Evolutionary conservation across 2,113 vertebrate genomes (phyloP).

Genomic region (Prochilodus magdalenae): DNA sequence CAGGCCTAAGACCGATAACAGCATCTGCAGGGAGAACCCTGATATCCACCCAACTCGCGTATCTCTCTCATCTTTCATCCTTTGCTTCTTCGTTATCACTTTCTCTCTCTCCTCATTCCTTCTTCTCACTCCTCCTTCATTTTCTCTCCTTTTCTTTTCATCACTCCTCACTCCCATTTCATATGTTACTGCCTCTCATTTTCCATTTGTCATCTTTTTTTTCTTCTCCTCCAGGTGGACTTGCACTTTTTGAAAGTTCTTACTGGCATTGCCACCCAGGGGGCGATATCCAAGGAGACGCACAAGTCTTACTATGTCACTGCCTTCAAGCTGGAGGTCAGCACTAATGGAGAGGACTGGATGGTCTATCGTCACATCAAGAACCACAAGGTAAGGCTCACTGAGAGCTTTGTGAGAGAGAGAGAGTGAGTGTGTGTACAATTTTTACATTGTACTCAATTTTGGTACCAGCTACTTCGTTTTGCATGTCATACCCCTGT

Average conservation of each 20-base stretch:
- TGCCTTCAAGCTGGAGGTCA: conserved; percentile 88
- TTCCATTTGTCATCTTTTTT: conserved; percentile 3
- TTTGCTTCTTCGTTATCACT: neutral
- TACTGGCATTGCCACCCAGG: conserved; percentile 89
- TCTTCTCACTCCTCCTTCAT: neutral
- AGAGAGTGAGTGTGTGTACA: too few species aligned
- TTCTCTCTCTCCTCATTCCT: neutral
- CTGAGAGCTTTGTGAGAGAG: neutral
- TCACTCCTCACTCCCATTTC: neutral
- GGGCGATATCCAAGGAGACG: conserved; percentile 86
- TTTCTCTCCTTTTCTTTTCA: neutral
- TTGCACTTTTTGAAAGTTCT: conserved; percentile 92
- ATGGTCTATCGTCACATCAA: conserved; percentile 89
- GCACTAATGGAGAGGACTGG: conserved; percentile 91
- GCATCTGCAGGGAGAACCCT: conserved; percentile 12
- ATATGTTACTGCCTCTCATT: neutral
- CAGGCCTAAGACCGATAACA: conserved; percentile 33
- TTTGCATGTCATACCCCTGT: too few species aligned
- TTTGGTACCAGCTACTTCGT: too few species aligned
- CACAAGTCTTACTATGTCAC: conserved; percentile 86
- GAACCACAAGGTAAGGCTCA: conserved; percentile 85
- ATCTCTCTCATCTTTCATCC: neutral
- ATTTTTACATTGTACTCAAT: too few species aligned
- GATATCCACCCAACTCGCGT: conserved; percentile 27
- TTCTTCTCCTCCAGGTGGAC: conserved; percentile 84